phyloP scores from a whole-genome alignment of 2,797 vertebrate species.

The Phrynocephalus forsythii region DNA sequence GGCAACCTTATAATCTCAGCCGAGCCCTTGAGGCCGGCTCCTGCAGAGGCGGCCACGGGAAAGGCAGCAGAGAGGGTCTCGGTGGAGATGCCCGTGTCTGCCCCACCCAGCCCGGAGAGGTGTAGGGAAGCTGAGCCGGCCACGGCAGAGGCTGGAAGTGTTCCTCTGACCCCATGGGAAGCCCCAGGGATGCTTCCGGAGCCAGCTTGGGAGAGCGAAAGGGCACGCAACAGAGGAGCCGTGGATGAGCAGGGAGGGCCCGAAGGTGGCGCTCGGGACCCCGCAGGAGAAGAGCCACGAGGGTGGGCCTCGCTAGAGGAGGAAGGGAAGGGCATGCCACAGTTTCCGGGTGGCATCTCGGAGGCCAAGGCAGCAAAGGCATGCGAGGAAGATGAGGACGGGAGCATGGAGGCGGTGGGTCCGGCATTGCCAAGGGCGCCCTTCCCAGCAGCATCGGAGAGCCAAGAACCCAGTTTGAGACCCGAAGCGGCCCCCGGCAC shows the following conservation, averaged over 20 bases:
- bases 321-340: neutral
- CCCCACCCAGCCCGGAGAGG: neutral
- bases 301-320: neutral
- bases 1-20: neutral
- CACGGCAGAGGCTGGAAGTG: conserved; percentile 30
- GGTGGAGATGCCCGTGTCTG: neutral
- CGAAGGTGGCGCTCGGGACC: accelerated
- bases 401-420: neutral
- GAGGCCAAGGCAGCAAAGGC: neutral
- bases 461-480: neutral
- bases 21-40: neutral
- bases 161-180: conserved; percentile 42
- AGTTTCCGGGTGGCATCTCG: neutral
- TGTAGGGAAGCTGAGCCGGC: neutral
- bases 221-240: conserved; percentile 53
- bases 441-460: too few species aligned
- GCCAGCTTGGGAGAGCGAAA: conserved; percentile 31
- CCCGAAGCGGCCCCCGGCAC: neutral
- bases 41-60: neutral
- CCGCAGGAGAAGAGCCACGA: neutral
- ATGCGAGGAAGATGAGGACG: neutral
- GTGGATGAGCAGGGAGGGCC: neutral
- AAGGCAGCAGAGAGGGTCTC: neutral
- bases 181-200: conserved; percentile 25
- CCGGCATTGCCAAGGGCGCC: accelerated